Base-by-base conservation (phyloP, 2,888 invertebrate species). In the Agriopis aurantiaria region DNA sequence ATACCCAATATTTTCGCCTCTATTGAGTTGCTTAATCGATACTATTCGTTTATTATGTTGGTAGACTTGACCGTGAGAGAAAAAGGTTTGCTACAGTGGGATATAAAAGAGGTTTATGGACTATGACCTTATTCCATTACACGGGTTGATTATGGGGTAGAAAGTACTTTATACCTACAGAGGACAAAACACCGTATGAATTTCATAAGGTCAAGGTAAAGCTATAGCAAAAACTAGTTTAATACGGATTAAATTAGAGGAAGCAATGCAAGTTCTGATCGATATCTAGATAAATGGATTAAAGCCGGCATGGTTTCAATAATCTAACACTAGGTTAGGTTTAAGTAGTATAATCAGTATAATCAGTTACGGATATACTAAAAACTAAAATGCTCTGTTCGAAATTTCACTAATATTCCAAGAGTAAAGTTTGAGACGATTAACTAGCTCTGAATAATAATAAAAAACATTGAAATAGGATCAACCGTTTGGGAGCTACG, bases 81-180 rank as follows among this genome's bases (percentile, higher is more conserved):
- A 68, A 66, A 71, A 64, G 68, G 71, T 71, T 71, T 6, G 65
- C 43, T 64, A 45, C 55, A 65, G 56, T 53, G 45, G 68, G 68
- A 49, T 65, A 65, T 68, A 65, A 71, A 65, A 56, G 61, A 68
- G 53, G 67, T 71, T 71, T 67, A 71, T 68, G 56, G 55, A 46
- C 48, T 57, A 68, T 71, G 59, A 53, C 61, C 48, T 53, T 68
- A 62, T 71, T 65, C 68, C 62, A 68, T 71, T 71, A 71, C 58
- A 46, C 41, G 65, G 57, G 61, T 60, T 68, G 48, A 61, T 68
- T 67, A 67, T 58, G 68, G 51, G 57, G 67, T 41, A 0, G 7
- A 23, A 68, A 68, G 51, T 58, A 17, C 14, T n/a, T 12, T 9
- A 45, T 58, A 23, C 12, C 9, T 17, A 14, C 3, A 11, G 10